phyloP scores from a whole-genome alignment of 2,888 invertebrate genomes.

The Cantharis nigra region DNA sequence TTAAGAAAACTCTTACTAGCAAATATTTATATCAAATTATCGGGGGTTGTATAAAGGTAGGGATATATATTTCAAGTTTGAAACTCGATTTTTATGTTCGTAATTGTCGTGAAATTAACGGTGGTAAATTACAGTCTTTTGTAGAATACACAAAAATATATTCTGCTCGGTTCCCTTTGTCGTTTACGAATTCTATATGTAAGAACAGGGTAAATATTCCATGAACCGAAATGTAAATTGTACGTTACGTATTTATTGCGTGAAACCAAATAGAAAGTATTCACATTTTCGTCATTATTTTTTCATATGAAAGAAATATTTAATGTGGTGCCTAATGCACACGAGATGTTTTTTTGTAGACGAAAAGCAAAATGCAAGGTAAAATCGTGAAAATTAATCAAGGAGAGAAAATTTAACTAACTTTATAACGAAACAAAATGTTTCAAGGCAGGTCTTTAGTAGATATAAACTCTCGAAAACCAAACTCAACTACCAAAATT shows the following conservation, averaged over 20 bases:
- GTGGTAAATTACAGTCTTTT: neutral
- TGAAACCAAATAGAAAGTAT: neutral
- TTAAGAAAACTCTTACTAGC: neutral
- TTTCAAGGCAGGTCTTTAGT: neutral
- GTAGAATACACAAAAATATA: neutral
- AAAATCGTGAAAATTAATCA: neutral
- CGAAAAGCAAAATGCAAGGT: neutral
- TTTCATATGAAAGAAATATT: neutral
- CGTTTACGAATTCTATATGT: neutral
- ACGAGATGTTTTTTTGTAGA: neutral
- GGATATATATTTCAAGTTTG: neutral
- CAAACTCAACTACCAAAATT: conserved; percentile 26
- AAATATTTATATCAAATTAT: neutral
- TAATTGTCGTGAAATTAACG: neutral
- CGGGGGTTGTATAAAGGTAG: no score
- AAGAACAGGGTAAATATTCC: conserved; percentile 12
- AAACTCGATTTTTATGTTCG: neutral
- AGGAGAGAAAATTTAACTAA: neutral
- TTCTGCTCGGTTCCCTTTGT: conserved; percentile 1
- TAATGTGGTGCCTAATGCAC: neutral
- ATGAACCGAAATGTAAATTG: conserved; percentile 13
- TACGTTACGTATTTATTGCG: conserved; percentile 1
- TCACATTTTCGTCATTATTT: neutral
- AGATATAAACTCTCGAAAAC: conserved; percentile 17
- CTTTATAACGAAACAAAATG: neutral